Evolutionary conservation across 1,140 invertebrate species (phyloP).

Genomic region (Cataglyphis hispanica): DNA sequence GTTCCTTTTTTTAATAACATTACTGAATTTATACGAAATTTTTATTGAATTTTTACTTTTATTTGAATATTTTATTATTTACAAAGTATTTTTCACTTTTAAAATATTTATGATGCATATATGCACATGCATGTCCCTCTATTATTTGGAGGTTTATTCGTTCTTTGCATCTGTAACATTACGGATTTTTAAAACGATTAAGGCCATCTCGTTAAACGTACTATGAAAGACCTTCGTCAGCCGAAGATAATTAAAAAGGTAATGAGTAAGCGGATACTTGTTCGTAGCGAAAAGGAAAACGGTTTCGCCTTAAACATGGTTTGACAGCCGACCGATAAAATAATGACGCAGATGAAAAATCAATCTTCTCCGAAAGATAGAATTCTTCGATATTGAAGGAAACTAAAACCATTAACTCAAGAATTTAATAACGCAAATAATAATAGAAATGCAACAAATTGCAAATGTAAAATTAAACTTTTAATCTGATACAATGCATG

Average conservation of each 20-base stretch:
- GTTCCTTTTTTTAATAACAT: too few relatives aligned
- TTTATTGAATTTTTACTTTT: too few relatives aligned
- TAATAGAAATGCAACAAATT: background rate
- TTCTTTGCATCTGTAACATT: conserved; percentile 35
- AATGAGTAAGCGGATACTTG: conserved; percentile 74
- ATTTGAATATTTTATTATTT: too few relatives aligned
- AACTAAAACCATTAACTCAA: conserved; percentile 16
- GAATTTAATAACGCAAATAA: conserved; percentile 37
- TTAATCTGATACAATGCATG: too few relatives aligned
- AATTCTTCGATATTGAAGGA: conserved; percentile 24
- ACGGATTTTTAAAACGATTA: conserved; percentile 78
- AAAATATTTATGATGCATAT: conserved; percentile 15
- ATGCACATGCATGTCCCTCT: background rate
- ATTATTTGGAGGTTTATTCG: background rate
- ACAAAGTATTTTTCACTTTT: conserved; percentile 13
- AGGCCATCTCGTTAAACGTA: conserved; percentile 73
- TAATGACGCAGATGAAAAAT: conserved; percentile 61
- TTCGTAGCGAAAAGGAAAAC: conserved; percentile 23
- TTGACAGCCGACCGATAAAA: conserved; percentile 48
- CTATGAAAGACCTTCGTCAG: conserved; percentile 63
- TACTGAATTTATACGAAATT: too few relatives aligned
- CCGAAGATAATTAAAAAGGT: conserved; percentile 81
- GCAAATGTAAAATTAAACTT: background rate
- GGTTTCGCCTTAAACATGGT: conserved; percentile 32
- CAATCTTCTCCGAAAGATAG: conserved; percentile 39